Percentiles rank a stretch among this genome's conserved stretches.
These are phyloP conservation scores for Etheostoma nigrum DNA, from an alignment of 2,797 vertebrate genomes.

Conservation along the genomic window DNA sequence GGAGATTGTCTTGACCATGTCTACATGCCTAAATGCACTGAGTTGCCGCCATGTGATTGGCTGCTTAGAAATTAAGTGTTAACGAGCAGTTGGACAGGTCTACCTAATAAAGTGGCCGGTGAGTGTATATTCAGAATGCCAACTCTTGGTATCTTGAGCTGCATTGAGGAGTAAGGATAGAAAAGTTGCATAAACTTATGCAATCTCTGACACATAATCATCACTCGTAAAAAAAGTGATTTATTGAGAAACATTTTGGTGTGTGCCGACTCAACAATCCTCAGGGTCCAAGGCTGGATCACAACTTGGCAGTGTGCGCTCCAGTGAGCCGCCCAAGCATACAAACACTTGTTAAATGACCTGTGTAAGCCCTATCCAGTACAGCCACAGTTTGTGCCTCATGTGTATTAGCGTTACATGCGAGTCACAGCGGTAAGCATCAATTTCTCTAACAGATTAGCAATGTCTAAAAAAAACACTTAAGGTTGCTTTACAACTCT, in stretches of 20 bases:
- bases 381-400: conserved; percentile 2
- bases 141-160: background rate
- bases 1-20: too few species aligned
- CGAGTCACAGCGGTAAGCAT: background rate
- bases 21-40: too few species aligned
- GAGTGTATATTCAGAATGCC: too few species aligned
- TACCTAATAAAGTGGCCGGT: too few species aligned
- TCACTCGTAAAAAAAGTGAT: background rate
- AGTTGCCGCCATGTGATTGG: too few species aligned
- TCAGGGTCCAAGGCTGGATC: background rate
- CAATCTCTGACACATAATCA: background rate
- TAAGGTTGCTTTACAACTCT: background rate
- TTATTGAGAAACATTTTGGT: background rate
- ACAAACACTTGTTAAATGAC: background rate
- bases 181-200: background rate
- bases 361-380: background rate
- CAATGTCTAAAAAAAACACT: background rate
- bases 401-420: background rate
- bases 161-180: background rate
- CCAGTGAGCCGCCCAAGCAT: background rate
- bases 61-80: too few species aligned
- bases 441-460: background rate
- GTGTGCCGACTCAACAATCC: background rate
- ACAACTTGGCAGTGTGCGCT: background rate
- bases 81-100: too few species aligned